These are phyloP conservation scores for Aurelia aurita DNA, from an alignment of 30 jellyfish, hydroid and myxozoan genomes.

Conservation along the genomic window DNA sequence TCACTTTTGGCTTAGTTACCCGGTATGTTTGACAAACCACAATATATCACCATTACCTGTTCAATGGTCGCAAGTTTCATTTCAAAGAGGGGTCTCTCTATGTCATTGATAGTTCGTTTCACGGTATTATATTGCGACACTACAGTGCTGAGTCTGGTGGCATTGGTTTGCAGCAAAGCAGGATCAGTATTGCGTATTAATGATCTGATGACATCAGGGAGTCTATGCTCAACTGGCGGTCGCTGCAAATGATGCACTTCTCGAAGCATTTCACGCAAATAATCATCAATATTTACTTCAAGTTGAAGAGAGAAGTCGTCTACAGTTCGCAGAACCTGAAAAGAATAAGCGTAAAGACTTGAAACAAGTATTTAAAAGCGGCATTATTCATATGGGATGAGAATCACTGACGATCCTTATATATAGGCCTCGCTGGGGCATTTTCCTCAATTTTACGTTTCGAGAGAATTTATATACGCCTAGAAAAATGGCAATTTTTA, in stretches of 20 bases:
- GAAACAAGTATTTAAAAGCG: too few species aligned
- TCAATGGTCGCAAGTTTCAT: slow-evolving; percentile 54
- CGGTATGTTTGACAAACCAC: too few species aligned
- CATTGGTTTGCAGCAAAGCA: slow-evolving; percentile 54
- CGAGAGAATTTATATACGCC: too few species aligned
- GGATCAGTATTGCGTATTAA: slow-evolving; percentile 68
- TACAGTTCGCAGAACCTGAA: slow-evolving; percentile 17
- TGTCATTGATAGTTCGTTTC: slow-evolving; percentile 49
- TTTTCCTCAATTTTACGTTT: too few species aligned
- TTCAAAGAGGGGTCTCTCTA: slow-evolving; percentile 79
- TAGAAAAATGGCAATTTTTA: too few species aligned
- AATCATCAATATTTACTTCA: slow-evolving; percentile 64
- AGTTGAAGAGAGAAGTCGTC: slow-evolving; percentile 40
- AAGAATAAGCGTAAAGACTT: slow-evolving; percentile 1
- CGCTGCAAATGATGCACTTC: slow-evolving; percentile 71
- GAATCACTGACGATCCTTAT: too few species aligned
- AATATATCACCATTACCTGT: slow-evolving; percentile 36
- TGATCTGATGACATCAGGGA: slow-evolving; percentile 70
- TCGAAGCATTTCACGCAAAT: slow-evolving; percentile 49
- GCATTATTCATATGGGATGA: too few species aligned
- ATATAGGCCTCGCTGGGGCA: too few species aligned
- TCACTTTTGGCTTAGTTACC: too few species aligned
- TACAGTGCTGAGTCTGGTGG: slow-evolving; percentile 74
- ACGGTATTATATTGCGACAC: slow-evolving; percentile 61
- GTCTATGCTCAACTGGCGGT: slow-evolving; percentile 51